These are phyloP conservation scores for Cylas formicarius DNA, from an alignment of 1,140 invertebrate genomes.

Conservation along the genomic window DNA sequence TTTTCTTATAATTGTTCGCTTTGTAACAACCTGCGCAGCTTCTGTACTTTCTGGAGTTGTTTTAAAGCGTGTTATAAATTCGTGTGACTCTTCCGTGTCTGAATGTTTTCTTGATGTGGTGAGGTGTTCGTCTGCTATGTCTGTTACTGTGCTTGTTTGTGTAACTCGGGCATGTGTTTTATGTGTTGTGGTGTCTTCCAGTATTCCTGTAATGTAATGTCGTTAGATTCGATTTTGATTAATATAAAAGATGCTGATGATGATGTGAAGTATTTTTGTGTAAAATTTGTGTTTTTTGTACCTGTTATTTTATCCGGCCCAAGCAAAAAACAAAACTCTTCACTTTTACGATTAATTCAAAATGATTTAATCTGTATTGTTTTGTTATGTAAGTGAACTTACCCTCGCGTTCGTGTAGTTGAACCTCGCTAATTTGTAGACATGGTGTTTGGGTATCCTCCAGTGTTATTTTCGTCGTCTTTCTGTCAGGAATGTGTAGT, in stretches of 20 bases:
- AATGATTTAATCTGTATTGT: not conserved
- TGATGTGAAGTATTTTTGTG: too few species aligned
- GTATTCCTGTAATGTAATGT: slow-evolving; percentile 37
- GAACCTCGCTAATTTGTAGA: slow-evolving; percentile 41
- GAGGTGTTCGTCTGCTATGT: slow-evolving; percentile 32
- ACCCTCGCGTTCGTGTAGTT: slow-evolving; percentile 47
- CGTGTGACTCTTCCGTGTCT: slow-evolving; percentile 47
- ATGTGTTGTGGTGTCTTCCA: slow-evolving; percentile 39
- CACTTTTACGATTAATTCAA: slow-evolving; percentile 9
- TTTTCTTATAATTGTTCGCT: slow-evolving; percentile 47
- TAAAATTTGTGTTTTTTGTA: too few species aligned
- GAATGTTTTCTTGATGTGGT: slow-evolving; percentile 30
- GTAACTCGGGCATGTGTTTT: slow-evolving; percentile 38
- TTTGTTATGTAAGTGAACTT: slow-evolving; percentile 39
- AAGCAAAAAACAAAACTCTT: too few species aligned
- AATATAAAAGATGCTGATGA: too few species aligned
- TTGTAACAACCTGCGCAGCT: slow-evolving; percentile 47
- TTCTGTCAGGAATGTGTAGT: slow-evolving; percentile 26
- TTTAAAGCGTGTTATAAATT: slow-evolving; percentile 50
- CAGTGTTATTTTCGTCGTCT: slow-evolving; percentile 31
- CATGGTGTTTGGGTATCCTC: slow-evolving; percentile 31
- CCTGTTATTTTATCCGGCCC: too few species aligned
- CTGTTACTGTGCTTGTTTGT: slow-evolving; percentile 29
- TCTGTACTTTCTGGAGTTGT: slow-evolving; percentile 43
- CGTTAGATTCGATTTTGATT: too few species aligned